These are phyloP conservation scores for Drosophila obscura DNA, from an alignment of 1,140 invertebrate genomes.

Conservation along the genomic window DNA sequence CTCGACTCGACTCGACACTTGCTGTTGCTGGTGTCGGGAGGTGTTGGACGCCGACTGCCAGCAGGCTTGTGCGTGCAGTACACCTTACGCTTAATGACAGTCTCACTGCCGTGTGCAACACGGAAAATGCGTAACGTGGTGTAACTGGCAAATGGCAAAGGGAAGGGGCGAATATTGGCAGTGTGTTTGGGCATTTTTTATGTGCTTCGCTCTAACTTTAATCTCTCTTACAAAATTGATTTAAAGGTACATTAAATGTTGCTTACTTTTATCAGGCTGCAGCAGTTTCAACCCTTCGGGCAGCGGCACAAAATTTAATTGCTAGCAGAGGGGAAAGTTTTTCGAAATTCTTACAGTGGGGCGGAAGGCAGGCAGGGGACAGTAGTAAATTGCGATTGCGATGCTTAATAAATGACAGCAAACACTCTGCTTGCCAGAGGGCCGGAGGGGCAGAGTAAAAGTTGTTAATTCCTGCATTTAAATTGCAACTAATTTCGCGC, in stretches of 20 bases:
- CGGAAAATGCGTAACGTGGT: slow-evolving; percentile 60
- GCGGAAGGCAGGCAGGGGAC: slow-evolving; percentile 9
- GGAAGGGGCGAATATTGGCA: not conserved
- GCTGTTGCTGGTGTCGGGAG: slow-evolving; percentile 28
- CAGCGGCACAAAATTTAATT: slow-evolving; percentile 9
- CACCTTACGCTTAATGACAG: slow-evolving; percentile 77
- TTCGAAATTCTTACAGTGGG: too few relatives aligned
- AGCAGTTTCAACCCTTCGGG: slow-evolving; percentile 6
- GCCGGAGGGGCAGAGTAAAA: slow-evolving; percentile 24
- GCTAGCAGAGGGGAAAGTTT: slow-evolving; percentile 12
- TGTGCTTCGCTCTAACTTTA: not conserved
- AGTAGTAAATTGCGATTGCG: slow-evolving; percentile 37
- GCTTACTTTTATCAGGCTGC: slow-evolving; percentile 33
- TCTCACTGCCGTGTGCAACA: slow-evolving; percentile 54
- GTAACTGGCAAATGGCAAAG: not conserved
- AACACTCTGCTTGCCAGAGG: too few relatives aligned
- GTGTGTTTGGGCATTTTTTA: not conserved
- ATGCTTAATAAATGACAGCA: slow-evolving; percentile 51
- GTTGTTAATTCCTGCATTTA: slow-evolving; percentile 73
- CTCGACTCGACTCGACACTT: slow-evolving; percentile 61
- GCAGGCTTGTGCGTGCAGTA: slow-evolving; percentile 41
- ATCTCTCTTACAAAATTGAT: not conserved
- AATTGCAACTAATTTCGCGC: slow-evolving; percentile 78
- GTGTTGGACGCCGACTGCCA: slow-evolving; percentile 1
- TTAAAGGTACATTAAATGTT: slow-evolving; percentile 18